Percentiles rank a stretch among this genome's conserved stretches.
These are phyloP conservation scores for Centroberyx gerrardi DNA, from an alignment of 2,797 vertebrate species.

Conservation along the genomic window DNA sequence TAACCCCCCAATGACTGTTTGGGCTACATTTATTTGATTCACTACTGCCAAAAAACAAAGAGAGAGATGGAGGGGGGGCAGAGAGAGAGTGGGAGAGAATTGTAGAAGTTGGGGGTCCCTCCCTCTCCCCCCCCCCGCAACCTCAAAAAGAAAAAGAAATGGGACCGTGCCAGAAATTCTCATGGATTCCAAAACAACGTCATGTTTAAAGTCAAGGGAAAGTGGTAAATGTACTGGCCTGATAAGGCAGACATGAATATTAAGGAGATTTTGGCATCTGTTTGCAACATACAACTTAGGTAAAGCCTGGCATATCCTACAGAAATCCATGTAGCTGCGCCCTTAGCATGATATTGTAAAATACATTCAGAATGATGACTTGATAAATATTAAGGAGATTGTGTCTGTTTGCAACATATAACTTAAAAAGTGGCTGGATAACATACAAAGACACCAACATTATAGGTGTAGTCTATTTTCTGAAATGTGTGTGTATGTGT, in stretches of 20 bases:
- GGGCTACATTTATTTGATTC: conserved; percentile 80
- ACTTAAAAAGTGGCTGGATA: neutral
- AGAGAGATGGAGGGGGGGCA: conserved; percentile 16
- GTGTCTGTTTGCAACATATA: neutral
- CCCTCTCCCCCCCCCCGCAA: conserved; percentile 43
- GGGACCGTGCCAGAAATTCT: conserved; percentile 34
- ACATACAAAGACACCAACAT: neutral
- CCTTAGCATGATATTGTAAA: neutral
- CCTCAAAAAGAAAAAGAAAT: conserved; percentile 40
- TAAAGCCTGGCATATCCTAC: neutral
- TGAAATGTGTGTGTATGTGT: neutral
- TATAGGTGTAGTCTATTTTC: neutral
- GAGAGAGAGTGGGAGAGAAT: conserved; percentile 27
- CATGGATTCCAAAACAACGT: conserved; percentile 31
- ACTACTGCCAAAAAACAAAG: conserved; percentile 79
- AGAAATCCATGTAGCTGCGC: neutral
- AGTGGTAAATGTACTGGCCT: conserved; percentile 20
- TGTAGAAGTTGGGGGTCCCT: conserved; percentile 42
- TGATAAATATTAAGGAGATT: conserved; percentile 10
- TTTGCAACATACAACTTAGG: neutral
- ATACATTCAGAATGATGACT: conserved; percentile 10
- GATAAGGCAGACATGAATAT: neutral
- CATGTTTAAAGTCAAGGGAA: conserved; percentile 26
- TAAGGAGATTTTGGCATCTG: neutral
- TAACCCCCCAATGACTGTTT: conserved; percentile 73